Base-by-base conservation (phyloP, 2,113 vertebrate species). In the Chionomys nivalis region DNA sequence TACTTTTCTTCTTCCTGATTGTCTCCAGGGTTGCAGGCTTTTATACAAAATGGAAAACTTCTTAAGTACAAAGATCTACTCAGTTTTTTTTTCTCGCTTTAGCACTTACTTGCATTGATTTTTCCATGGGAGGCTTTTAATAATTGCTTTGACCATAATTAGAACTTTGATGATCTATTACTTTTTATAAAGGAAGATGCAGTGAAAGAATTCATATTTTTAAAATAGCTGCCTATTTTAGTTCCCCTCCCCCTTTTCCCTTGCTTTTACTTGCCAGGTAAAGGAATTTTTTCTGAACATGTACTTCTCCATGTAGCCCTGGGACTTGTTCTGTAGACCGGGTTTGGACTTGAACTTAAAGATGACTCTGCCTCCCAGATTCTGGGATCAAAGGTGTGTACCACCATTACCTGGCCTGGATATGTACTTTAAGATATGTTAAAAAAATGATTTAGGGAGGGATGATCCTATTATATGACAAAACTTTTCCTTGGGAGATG, bases 91-190 rank as follows among this genome's bases (percentile, higher is more conserved):
- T 72, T 21, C 21, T 49, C 4, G 36, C 1, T 55, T 1, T 72
- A 65, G 5, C n/a, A 47, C 28, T 79, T 68, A 19, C 33, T 87
- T n/a, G 14, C 23, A 16, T 47, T 61, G 39, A 92, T 85, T 95
- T 87, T 75, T 94, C 17, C 87, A 47, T 55, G 3, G 61, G 58
- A 36, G 16, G 13, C 44, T 90, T 94, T 92, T 14, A 73, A 4
- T 94, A 49, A 78, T 91, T 85, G 55, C 49, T 58, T 90, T 90
- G 19, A 31, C 13, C 13, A 42, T 47, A 31, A 17, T 91, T 77
- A 91, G 65, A 23, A 90, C 89, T 93, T 95, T n/a, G 44, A 47
- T 91, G 47, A 44, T 65, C 17, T 88, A 86, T 90, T 47, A 70
- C 33, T 39, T 93, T 92, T 87, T 95, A 44, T 17, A 31, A 21